These are phyloP conservation scores for Rousettus madagascariensis DNA, from an alignment of 2,797 vertebrate species.

Conservation along the genomic window DNA sequence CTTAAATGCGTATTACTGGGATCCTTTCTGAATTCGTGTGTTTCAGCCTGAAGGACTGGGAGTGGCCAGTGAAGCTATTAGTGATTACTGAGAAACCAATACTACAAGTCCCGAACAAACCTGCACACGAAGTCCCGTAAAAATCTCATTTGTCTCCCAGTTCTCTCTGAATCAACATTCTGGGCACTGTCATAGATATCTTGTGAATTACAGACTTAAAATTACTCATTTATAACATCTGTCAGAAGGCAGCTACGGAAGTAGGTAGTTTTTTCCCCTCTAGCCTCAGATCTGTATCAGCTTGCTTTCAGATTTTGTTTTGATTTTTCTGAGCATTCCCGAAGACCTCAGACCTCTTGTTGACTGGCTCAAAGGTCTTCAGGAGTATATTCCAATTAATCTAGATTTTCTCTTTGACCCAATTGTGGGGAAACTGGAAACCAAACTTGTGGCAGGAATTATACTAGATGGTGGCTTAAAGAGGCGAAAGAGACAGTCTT, in stretches of 20 bases:
- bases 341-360: conserved; percentile 53
- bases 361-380: background rate
- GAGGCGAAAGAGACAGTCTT: background rate
- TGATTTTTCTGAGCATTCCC: conserved; percentile 57
- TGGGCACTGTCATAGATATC: conserved; percentile 64
- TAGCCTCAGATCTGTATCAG: background rate
- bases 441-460: background rate
- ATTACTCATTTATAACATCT: conserved; percentile 83
- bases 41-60: conserved; percentile 54
- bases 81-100: conserved; percentile 82
- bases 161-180: conserved; percentile 82
- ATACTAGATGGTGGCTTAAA: background rate
- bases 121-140: conserved; percentile 79
- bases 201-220: conserved; percentile 81
- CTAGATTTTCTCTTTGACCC: background rate
- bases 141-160: conserved; percentile 82
- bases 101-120: conserved; percentile 75
- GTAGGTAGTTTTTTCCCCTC: background rate
- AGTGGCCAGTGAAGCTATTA: conserved; percentile 22
- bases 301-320: conserved; percentile 22
- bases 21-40: conserved; percentile 76
- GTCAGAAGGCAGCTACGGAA: conserved; percentile 59
- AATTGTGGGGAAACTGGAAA: background rate
- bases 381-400: background rate
- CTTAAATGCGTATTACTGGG: conserved; percentile 68